Evolutionary conservation across 2,888 invertebrate genomes (phyloP).

Genomic region (Cerceris rybyensis): DNA sequence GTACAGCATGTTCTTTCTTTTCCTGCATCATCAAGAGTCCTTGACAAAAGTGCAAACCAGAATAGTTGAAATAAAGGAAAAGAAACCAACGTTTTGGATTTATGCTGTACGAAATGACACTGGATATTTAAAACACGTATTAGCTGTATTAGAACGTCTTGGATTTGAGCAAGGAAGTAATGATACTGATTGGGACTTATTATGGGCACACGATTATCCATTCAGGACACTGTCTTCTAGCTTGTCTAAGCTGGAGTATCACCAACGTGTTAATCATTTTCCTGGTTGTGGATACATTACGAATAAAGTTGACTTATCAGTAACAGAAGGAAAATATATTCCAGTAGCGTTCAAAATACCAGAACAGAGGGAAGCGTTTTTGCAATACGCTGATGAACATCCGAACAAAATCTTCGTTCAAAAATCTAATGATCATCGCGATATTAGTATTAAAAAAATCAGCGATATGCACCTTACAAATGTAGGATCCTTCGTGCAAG

Average conservation of each 20-base stretch:
- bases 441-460: constrained; percentile 89
- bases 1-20: constrained; percentile 65
- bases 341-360: constrained; percentile 96
- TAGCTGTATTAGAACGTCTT: constrained; percentile 88
- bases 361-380: constrained; percentile 86
- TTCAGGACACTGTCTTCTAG: constrained; percentile 85
- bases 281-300: constrained; percentile 97
- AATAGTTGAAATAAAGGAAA: constrained; percentile 47
- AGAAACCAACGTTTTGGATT: constrained; percentile 84
- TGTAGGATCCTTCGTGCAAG: constrained; percentile 93
- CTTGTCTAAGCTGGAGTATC: constrained; percentile 85
- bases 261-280: constrained; percentile 95
- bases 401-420: constrained; percentile 91
- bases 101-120: constrained; percentile 85
- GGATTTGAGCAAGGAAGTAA: constrained; percentile 87
- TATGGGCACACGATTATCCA: constrained; percentile 98
- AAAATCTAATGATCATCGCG: constrained; percentile 95
- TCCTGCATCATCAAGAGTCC: constrained; percentile 58
- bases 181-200: constrained; percentile 89
- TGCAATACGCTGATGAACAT: constrained; percentile 86
- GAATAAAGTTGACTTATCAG: constrained; percentile 95
- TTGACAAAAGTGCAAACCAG: constrained; percentile 22
- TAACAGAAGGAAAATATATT: constrained; percentile 89
- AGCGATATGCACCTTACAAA: constrained; percentile 87
- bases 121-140: constrained; percentile 91